Evolutionary conservation across 2,113 vertebrate species (phyloP).

Genomic region (Daphoenositta chrysoptera): DNA sequence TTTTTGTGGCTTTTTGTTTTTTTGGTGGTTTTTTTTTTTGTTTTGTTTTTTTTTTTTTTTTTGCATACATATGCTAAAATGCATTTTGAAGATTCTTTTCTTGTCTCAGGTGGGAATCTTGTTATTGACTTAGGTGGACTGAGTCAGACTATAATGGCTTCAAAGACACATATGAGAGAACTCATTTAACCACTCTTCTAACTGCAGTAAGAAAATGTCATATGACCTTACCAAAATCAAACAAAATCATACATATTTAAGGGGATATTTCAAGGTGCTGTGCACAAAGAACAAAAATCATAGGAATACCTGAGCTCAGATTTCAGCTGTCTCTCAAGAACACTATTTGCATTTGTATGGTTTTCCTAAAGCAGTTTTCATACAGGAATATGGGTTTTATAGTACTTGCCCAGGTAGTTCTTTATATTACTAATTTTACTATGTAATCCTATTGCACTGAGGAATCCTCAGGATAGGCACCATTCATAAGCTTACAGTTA

Average conservation of each 20-base stretch:
- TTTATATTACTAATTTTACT: not conserved
- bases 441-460: not conserved
- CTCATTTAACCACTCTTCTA: not conserved
- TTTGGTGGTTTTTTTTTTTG: no score
- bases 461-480: not conserved
- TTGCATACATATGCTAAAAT: not conserved
- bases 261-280: not conserved
- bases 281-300: not conserved
- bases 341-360: not conserved
- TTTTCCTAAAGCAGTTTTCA: not conserved
- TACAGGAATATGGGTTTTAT: not conserved
- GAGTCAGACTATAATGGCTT: not conserved
- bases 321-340: not conserved
- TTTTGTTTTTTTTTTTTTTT: not conserved
- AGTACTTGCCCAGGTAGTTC: not conserved
- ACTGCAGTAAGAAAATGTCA: not conserved
- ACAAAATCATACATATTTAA: not conserved
- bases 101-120: not conserved
- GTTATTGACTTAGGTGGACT: not conserved
- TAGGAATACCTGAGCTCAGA: not conserved
- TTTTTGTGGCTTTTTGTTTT: not conserved
- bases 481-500: not conserved
- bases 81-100: not conserved
- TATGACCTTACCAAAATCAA: not conserved
- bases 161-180: not conserved